These are phyloP conservation scores for Sebastes iracundus DNA, from an alignment of 2,797 vertebrate genomes.

Conservation along the genomic window DNA sequence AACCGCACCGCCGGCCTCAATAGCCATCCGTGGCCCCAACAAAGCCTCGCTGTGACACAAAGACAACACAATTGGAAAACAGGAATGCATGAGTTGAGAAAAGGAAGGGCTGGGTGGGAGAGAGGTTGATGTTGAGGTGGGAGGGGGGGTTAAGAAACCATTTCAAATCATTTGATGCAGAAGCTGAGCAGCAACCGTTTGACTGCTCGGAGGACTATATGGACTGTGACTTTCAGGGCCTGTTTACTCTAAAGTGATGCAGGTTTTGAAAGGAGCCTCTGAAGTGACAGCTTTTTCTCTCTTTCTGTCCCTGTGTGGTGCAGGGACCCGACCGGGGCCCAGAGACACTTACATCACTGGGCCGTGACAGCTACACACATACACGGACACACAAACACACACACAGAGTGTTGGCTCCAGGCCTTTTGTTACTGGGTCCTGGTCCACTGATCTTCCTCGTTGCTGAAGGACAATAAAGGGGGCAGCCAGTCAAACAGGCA, in stretches of 20 bases:
- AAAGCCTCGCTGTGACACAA: slow-evolving; percentile 70
- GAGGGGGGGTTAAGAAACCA: slow-evolving; percentile 51
- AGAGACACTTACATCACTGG: slow-evolving; percentile 84
- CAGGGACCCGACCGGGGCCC: slow-evolving; percentile 65
- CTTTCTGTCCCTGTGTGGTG: slow-evolving; percentile 70
- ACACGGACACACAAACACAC: slow-evolving; percentile 55
- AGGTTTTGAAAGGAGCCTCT: slow-evolving; percentile 77
- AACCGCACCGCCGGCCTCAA: slow-evolving; percentile 58
- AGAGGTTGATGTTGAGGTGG: background rate
- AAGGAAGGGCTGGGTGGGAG: slow-evolving; percentile 36
- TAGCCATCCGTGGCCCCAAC: slow-evolving; percentile 45
- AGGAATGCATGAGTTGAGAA: slow-evolving; percentile 69
- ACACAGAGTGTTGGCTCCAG: slow-evolving; percentile 77
- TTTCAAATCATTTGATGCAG: slow-evolving; percentile 79
- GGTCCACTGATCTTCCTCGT: slow-evolving; percentile 81
- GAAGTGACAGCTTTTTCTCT: slow-evolving; percentile 85
- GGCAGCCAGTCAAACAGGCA: slow-evolving; percentile 73
- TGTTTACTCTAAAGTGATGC: slow-evolving; percentile 71
- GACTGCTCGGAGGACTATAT: slow-evolving; percentile 80
- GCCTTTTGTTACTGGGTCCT: slow-evolving; percentile 83
- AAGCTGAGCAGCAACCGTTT: slow-evolving; percentile 80
- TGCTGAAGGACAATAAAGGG: slow-evolving; percentile 84
- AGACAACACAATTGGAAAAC: slow-evolving; percentile 80
- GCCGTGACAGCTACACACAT: slow-evolving; percentile 84
- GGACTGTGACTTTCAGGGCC: slow-evolving; percentile 83